phyloP scores from a whole-genome alignment of 2,888 invertebrate species.

The Mimachlamys varia region DNA sequence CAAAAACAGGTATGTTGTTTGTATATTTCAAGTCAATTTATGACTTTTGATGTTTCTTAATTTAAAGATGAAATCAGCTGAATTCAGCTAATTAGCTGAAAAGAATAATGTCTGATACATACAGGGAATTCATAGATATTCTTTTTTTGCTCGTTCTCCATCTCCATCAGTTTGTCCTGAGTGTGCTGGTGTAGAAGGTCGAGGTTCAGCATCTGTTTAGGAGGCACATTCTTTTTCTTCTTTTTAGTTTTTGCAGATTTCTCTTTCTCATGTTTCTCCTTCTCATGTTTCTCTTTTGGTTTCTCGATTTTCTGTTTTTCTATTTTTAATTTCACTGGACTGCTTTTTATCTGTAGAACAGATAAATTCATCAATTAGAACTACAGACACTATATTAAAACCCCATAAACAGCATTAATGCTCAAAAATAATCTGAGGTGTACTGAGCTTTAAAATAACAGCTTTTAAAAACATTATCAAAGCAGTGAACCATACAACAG shows the following conservation, averaged over 20 bases:
- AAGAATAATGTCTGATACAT: no score
- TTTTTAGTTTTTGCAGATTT: constrained; percentile 63
- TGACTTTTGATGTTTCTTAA: no score
- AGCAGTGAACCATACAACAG: no score
- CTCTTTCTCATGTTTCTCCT: not conserved
- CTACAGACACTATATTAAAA: not conserved
- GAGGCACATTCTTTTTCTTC: constrained; percentile 62
- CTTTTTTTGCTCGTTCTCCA: constrained; percentile 67
- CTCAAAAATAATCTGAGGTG: not conserved
- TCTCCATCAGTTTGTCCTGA: constrained; percentile 67
- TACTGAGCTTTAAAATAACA: no score
- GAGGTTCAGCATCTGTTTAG: constrained; percentile 68
- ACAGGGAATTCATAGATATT: constrained; percentile 47
- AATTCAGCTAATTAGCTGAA: no score
- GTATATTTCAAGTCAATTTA: no score
- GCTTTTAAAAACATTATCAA: no score
- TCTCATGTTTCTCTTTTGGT: constrained; percentile 51
- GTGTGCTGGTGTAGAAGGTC: constrained; percentile 74
- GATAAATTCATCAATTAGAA: not conserved
- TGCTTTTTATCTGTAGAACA: constrained; percentile 45
- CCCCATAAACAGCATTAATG: not conserved
- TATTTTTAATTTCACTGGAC: constrained; percentile 47
- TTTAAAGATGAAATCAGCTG: no score
- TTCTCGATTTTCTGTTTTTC: constrained; percentile 49
- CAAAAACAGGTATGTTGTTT: no score